Conservation (phyloP, 2,888 invertebrate genomes). For the Hypsopygia costalis region DNA sequence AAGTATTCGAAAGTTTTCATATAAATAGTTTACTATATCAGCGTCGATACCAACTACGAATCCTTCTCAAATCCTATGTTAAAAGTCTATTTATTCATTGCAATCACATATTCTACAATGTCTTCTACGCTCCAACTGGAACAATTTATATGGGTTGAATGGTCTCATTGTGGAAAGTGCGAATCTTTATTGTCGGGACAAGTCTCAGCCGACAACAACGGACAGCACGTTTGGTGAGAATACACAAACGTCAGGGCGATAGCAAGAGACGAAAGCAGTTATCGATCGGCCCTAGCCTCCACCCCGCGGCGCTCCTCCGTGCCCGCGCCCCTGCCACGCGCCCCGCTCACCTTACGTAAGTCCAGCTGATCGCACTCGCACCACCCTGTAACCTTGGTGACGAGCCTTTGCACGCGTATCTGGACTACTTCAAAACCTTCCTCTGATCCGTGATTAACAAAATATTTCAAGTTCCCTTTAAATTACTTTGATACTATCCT, state of each 20-base stretch:
- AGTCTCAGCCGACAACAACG: conserved; percentile 1
- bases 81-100: too few species aligned
- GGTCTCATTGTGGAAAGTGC: not conserved
- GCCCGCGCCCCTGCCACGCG: conserved; percentile 29
- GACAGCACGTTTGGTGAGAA: conserved; percentile 32
- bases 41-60: too few species aligned
- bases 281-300: conserved; percentile 73
- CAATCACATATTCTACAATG: too few species aligned
- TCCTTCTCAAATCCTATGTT: too few species aligned
- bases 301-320: conserved; percentile 27
- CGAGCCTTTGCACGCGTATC: conserved; percentile 58
- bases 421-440: conserved; percentile 21
- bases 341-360: conserved; percentile 71
- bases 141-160: too few species aligned
- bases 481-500: not conserved
- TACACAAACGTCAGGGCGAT: conserved; percentile 50
- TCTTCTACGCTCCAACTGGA: too few species aligned
- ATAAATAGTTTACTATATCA: too few species aligned
- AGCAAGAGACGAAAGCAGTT: conserved; percentile 65
- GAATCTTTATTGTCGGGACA: not conserved
- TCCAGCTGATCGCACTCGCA: conserved; percentile 77
- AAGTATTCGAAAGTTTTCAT: too few species aligned
- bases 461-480: not conserved
- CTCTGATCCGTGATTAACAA: conserved; percentile 1
- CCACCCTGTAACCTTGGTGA: conserved; percentile 76